These are phyloP conservation scores for Grapholita molesta DNA, from an alignment of 1,140 invertebrate species.

Conservation along the genomic window DNA sequence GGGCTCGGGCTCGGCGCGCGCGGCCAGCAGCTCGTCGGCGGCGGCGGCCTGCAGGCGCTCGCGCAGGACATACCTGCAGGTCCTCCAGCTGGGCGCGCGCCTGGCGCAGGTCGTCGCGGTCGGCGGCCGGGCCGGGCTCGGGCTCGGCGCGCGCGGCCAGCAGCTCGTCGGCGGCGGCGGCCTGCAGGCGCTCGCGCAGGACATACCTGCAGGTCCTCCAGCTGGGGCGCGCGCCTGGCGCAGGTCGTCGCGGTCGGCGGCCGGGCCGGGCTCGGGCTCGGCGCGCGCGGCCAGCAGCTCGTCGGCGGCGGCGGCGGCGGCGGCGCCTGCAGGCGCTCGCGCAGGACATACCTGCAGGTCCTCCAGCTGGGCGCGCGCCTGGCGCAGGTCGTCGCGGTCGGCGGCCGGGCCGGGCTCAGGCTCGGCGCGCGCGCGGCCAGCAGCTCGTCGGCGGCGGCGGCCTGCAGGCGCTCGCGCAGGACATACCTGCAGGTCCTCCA, in stretches of 20 bases:
- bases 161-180: constrained; percentile 44
- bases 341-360: constrained; percentile 40
- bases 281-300: constrained; percentile 50
- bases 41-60: neutral
- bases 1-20: constrained; percentile 41
- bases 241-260: no score
- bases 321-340: constrained; percentile 34
- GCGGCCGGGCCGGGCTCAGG: constrained; percentile 23
- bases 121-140: constrained; percentile 21
- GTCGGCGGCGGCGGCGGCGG: constrained; percentile 43
- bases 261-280: neutral
- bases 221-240: no score
- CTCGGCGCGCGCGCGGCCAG: constrained; percentile 43
- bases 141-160: constrained; percentile 41
- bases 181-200: no score
- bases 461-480: constrained; percentile 54
- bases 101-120: no score
- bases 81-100: constrained; percentile 14
- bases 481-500: constrained; percentile 37
- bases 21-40: constrained; percentile 46
- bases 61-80: constrained; percentile 35
- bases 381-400: constrained; percentile 44
- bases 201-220: neutral
- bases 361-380: constrained; percentile 48
- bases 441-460: constrained; percentile 50